Conservation (phyloP, 2,113 vertebrate genomes). For the Burhinus bistriatus region DNA sequence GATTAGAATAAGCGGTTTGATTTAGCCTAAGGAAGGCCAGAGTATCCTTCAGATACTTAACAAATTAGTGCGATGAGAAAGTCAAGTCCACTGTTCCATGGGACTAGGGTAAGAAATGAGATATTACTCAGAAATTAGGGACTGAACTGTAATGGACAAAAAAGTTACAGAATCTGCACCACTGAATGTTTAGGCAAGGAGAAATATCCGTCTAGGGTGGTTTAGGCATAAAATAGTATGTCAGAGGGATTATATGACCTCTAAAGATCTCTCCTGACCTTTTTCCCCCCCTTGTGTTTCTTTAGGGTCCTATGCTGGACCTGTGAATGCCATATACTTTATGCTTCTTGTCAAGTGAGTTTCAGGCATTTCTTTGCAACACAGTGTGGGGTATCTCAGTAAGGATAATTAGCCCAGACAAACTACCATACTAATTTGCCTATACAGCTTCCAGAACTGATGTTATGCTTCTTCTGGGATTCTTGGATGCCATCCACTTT, state of each 20-base stretch:
- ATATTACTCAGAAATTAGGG: neutral
- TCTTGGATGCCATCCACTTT: neutral
- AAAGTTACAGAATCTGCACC: neutral
- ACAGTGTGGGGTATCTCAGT: neutral
- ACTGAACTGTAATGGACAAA: neutral
- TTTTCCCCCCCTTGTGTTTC: accelerated
- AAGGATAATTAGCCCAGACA: constrained; percentile 20
- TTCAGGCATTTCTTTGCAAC: neutral
- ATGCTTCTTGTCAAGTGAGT: neutral
- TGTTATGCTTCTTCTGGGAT: neutral
- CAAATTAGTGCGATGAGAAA: neutral
- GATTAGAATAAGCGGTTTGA: neutral
- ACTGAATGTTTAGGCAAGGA: neutral
- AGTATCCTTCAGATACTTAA: neutral
- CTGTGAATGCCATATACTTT: neutral
- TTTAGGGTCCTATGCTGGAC: neutral
- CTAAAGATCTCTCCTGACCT: neutral
- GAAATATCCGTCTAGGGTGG: neutral
- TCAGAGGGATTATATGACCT: neutral
- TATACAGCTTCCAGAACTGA: neutral
- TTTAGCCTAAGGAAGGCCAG: neutral
- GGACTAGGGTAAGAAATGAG: neutral
- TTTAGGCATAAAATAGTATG: neutral
- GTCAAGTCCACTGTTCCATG: neutral
- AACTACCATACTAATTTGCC: neutral